Evolutionary conservation across 2,113 vertebrate genomes (phyloP), one percentile per base, ranked within the genome.

Genomic region (Empidonax traillii): DNA sequence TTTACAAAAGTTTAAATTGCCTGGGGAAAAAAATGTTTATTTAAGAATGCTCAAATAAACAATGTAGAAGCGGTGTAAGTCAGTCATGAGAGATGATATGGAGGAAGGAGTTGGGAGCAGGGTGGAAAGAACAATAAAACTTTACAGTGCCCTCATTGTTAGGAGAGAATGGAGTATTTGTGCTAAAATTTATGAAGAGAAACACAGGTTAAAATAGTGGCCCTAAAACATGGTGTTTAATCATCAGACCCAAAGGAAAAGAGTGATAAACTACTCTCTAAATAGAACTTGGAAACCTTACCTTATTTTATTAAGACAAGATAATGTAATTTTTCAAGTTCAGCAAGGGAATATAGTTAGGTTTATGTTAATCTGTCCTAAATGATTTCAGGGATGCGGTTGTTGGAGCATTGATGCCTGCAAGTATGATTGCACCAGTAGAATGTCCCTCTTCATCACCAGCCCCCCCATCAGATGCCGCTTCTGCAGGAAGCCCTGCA

Each of bases 341-440:
- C 46, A 83, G 4, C 14, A 31, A 37, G 23, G 28, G 9, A 20
- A 1, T 86, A 8, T 37, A 44, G 63, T 78, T 7, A 56, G 3
- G 2, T 66, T 72, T 61, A 15, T 33, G 16, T 71, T 74, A 33
- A 81, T 67, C 49, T 65, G 6, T 85, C 19, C 28, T 87, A 44
- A 92, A 93, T 77, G 4, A 59, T 96, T 97, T 77, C 97, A 99
- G 99, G 96, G 99, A 99, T 89, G 98, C 99, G 3, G 99, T 99
- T 88, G 99, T 99, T 12, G 99, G 98, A 52, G 99, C 99, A 14
- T 23, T 99, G 96, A 99, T 99, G 99, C 99, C 99, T 19, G 98
- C 99, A 51, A 98, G 98, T 96, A 99, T 99, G 99, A 99, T 99
- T 22, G 96, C 99, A 74, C 99, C 99, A 2, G 97, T 99, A 46